These are phyloP conservation scores for Chloropsis hardwickii DNA, from an alignment of 2,113 vertebrate genomes.

Conservation along the genomic window DNA sequence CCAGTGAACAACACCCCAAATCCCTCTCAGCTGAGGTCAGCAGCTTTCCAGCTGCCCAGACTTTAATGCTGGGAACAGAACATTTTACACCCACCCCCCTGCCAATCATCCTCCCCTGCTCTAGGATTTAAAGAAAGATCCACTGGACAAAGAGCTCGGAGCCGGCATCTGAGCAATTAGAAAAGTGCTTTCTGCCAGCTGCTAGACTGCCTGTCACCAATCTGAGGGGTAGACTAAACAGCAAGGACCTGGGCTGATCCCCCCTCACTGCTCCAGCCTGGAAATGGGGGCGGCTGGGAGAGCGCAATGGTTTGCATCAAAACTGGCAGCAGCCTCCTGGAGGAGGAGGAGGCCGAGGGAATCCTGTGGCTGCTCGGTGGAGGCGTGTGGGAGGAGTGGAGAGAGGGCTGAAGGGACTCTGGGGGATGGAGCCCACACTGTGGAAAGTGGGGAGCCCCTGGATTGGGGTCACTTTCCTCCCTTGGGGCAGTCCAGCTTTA, in stretches of 20 bases:
- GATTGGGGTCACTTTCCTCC: not conserved
- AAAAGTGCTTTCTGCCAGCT: slow-evolving; percentile 51
- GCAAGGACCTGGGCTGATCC: slow-evolving; percentile 65
- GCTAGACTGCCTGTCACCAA: slow-evolving; percentile 89
- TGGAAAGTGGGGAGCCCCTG: rapidly evolving
- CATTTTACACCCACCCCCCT: not conserved
- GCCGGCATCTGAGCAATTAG: not conserved
- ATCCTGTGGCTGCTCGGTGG: slow-evolving; percentile 43
- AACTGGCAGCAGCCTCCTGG: slow-evolving; percentile 71
- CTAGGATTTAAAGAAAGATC: not conserved
- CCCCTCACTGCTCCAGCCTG: slow-evolving; percentile 51
- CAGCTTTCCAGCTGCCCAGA: not conserved
- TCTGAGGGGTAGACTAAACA: slow-evolving; percentile 97
- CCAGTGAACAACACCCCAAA: not conserved
- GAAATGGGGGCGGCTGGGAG: slow-evolving; percentile 25
- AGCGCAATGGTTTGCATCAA: slow-evolving; percentile 79
- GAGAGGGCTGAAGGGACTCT: not conserved
- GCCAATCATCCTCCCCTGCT: not conserved
- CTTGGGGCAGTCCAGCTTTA: not conserved
- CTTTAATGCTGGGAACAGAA: not conserved
- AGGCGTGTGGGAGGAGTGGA: not conserved
- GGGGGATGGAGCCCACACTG: not conserved
- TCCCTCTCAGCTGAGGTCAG: not conserved
- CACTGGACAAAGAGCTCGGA: not conserved
- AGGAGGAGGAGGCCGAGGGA: slow-evolving; percentile 66